Evolutionary conservation across 2,888 invertebrate species (phyloP).

Genomic region (Ceriagrion tenellum): DNA sequence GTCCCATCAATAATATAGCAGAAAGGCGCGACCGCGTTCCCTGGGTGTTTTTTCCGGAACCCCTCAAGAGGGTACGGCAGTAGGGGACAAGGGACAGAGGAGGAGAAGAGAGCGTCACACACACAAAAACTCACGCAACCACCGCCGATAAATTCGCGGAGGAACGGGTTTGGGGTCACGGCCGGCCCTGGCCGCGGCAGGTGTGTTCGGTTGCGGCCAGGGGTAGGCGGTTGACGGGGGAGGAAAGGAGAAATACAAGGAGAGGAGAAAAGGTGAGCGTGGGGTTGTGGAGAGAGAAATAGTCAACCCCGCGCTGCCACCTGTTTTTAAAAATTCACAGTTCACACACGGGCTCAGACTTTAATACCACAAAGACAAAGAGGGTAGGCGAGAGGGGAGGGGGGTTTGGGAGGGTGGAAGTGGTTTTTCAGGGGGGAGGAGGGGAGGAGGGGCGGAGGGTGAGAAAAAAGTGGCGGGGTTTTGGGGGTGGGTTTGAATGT

Average conservation of each 20-base stretch:
- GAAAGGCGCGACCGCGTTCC: neutral
- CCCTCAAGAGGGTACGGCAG: neutral
- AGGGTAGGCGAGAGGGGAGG: neutral
- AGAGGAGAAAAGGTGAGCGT: neutral
- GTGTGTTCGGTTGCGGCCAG: neutral
- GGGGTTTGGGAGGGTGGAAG: neutral
- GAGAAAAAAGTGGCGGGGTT: neutral
- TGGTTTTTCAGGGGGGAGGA: neutral
- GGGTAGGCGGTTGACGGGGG: neutral
- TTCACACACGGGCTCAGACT: neutral
- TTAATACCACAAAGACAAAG: neutral
- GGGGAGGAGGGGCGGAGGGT: too few species aligned
- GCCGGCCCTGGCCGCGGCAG: neutral
- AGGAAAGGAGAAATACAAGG: neutral
- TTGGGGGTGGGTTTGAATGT: neutral
- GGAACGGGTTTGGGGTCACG: neutral
- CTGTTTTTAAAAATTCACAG: slow-evolving; percentile 12
- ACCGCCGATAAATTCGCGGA: slow-evolving; percentile 13
- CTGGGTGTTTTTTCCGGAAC: neutral
- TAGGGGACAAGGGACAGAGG: neutral
- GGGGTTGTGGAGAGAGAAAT: neutral
- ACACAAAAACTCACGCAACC: slow-evolving; percentile 14
- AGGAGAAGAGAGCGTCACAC: neutral
- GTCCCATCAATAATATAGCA: neutral
- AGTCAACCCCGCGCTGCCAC: neutral